Base-by-base conservation (phyloP, 1,140 invertebrate species). In the Drosophila varians region DNA sequence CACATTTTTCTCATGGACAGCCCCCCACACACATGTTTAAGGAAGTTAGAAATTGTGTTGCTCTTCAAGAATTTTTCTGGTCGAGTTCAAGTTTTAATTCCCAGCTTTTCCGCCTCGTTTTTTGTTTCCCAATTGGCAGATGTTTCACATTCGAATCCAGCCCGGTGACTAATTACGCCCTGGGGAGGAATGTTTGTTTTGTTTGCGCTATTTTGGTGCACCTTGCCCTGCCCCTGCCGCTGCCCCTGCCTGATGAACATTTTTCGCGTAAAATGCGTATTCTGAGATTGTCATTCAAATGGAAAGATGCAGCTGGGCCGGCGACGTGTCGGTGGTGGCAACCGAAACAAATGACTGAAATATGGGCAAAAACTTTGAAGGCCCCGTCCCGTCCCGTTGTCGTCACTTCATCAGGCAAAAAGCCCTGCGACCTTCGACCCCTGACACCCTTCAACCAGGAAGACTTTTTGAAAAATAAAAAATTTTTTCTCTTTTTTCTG, bases 331-430 rank as follows among this genome's bases (percentile, higher is more conserved):
- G 1, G 6, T 58, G 74, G 48, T 78, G 76, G 70, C 75, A 78
- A 62, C 55, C 49, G 53, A 56, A 28, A 70, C 40, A 58, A 74
- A 69, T 46, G 56, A 46, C 52, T 51, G 36, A 56, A 75, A 51
- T 49, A 73, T 78, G 58, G 71, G 71, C 56, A 56, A 69, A n/a
- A 71, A 60, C 60, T 61, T 64, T 47, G 54, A 26, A 21, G 21
- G 21, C 21, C 21, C 21, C 4, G 21, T 21, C n/a, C n/a, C n/a
- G n/a, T n/a, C n/a, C 14, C 14, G 54, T n/a, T 45, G 60, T 75
- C 71, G 65, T 75, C 79, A 84, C 65, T 72, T 84, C 77, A 80
- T 80, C 77, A 76, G 58, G 77, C 51, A 71, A 76, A 80, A 66
- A 80, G 75, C 28, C 28, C 9, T n/a, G 28, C 28, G n/a, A 31